Base-by-base conservation (phyloP, 2,797 vertebrate species). In the Thalassophryne amazonica region DNA sequence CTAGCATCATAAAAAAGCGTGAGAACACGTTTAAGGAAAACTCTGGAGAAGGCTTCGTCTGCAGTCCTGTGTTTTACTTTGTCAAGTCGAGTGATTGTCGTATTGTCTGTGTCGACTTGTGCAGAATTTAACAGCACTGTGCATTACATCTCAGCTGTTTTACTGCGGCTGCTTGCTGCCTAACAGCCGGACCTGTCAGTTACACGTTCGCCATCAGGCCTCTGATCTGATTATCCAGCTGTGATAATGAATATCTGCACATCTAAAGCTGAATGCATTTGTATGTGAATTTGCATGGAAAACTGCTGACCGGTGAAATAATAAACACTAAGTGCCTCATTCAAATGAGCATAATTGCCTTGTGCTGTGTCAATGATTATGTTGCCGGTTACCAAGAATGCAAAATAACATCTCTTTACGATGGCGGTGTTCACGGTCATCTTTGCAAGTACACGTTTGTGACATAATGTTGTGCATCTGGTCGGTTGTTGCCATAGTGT, bases 201-300 rank as follows among this genome's bases (percentile, higher is more conserved):
- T 14, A 61, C 55, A 71, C 58, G 36, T 62, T 53, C 25, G 15
- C 62, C 49, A 60, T 34, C 35, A 19, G 55, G 55, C 70, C 24
- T 71, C 58, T 46, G 65, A 78, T 69, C 33, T 53, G 53, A 78
- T 70, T 51, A 71, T 70, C 70, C 65, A 62, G 76, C 70, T 76
- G 76, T 29, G 71, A 72, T 66, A 43, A 73, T 53, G 41, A 70
- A 71, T 48, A 64, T 57, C 50, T 40, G 19, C 43, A 33, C 60
- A 35, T 57, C 55, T 21, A 17, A 47, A 69, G 29, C 27, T 41
- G 43, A 67, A 59, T 21, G 28, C 19, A 12, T 41, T n/a, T 21
- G 13, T 25, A 35, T 6, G 1, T 40, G 40, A 38, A 54, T 68
- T 37, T 77, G 28, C 27, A 15, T 31, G 41, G 40, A 29, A 65